Evolutionary conservation across 2,888 invertebrate genomes (phyloP).

Genomic region (Harpalus rufipes): DNA sequence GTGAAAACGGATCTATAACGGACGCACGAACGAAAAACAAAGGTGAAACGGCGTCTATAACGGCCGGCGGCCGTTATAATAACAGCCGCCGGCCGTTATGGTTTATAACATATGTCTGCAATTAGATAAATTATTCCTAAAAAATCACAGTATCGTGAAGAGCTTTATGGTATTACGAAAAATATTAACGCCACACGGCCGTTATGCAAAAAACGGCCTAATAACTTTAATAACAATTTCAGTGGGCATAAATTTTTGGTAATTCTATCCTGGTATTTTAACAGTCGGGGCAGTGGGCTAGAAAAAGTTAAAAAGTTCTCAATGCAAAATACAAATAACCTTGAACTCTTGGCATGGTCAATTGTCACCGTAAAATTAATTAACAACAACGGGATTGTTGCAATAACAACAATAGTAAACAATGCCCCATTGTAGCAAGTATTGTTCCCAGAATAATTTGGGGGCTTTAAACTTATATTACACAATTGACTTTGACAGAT

Average conservation of each 20-base stretch:
- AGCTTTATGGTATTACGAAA: too few relatives aligned
- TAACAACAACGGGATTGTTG: constrained; percentile 47
- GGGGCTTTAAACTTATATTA: constrained; percentile 16
- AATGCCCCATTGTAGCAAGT: constrained; percentile 37
- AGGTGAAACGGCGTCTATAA: too few relatives aligned
- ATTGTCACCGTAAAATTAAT: constrained; percentile 59
- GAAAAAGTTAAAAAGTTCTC: constrained; percentile 21
- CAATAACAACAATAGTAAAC: constrained; percentile 53
- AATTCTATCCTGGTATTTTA: not conserved
- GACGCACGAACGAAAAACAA: too few relatives aligned
- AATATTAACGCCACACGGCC: too few relatives aligned
- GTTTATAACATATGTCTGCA: too few relatives aligned
- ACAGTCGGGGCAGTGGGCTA: not conserved
- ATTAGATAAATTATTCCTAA: too few relatives aligned
- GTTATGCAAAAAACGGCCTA: too few relatives aligned
- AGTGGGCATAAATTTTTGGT: not conserved
- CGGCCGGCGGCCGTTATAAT: too few relatives aligned
- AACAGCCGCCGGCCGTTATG: too few relatives aligned
- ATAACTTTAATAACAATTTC: too few relatives aligned
- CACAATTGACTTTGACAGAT: constrained; percentile 56
- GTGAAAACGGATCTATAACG: too few relatives aligned
- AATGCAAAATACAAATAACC: constrained; percentile 63
- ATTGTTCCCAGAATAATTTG: constrained; percentile 4
- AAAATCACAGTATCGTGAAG: too few relatives aligned
- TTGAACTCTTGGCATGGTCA: constrained; percentile 66